Evolutionary conservation across 2,797 vertebrate species (phyloP), one percentile per base, ranked within the genome.

Genomic region (Geotria australis): DNA sequence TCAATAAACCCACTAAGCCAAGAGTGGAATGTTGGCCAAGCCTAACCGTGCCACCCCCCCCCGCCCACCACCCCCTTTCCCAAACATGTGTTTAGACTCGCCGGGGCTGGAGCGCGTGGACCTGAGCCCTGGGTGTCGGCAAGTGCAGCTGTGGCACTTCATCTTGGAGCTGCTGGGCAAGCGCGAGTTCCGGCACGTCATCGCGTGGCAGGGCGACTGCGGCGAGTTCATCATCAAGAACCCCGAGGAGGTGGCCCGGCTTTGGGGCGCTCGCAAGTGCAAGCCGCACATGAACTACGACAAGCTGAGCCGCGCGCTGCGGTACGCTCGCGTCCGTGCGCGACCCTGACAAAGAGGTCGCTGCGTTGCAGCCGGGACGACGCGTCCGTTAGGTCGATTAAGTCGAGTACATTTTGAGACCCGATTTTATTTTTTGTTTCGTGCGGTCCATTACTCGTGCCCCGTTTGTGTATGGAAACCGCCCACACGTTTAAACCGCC

Each of bases 281-380:
- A 93, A 93, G 58, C 84, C 84, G 15, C 85, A 93, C 67, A 93
- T 93, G 85, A 93, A 93, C 65, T 89, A 93, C 0, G 85, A 93
- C 77, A 93, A 89, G 69, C 75, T 89, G 69, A 85, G 84, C 70
- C 65, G 81, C 60, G 83, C 80, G 1, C 70, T 85, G 59, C 79
- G 84, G 81, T 80, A 68, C 60, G 15, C 9, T 8, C n/a, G 11
- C 11, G 2, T 8, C 2, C 9, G 14, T 8, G 45, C 61, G 13
- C 10, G 1, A 38, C 47, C 47, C 59, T 62, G n/a, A n/a, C 59
- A 62, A 57, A 47, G 61, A 46, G 55, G 14, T 24, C 48, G 24
- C 46, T 59, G 62, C 62, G 62, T 62, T 62, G 62, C 57, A 62
- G 61, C 62, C 62, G 62, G 62, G 61, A 62, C 61, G 62, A 62